Evolutionary conservation across 1,140 invertebrate species (phyloP).

Genomic region (Zaprionus lachaisei): DNA sequence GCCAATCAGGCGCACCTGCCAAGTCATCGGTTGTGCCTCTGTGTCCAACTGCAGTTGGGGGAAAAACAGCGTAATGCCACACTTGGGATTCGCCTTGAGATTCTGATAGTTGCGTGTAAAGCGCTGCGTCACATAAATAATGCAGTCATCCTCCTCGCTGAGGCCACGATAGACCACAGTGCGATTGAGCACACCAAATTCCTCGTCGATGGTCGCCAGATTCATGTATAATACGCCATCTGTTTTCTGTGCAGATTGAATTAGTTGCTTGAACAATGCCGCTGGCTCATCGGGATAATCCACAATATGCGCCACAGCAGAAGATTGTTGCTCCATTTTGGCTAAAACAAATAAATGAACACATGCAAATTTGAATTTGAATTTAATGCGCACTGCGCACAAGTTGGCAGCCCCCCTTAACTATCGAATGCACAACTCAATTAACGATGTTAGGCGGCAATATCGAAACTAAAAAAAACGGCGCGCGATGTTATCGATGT

Average conservation of each 20-base stretch:
- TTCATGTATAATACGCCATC: slow-evolving; percentile 56
- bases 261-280: slow-evolving; percentile 55
- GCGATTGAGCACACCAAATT: slow-evolving; percentile 72
- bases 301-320: slow-evolving; percentile 53
- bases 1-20: slow-evolving; percentile 73
- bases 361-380: slow-evolving; percentile 16
- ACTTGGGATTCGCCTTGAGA: slow-evolving; percentile 60
- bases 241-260: slow-evolving; percentile 16
- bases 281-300: slow-evolving; percentile 53
- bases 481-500: slow-evolving; percentile 14
- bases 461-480: slow-evolving; percentile 4
- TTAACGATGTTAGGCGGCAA: neutral
- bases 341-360: neutral
- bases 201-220: slow-evolving; percentile 70
- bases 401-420: slow-evolving; percentile 27
- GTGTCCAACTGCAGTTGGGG: slow-evolving; percentile 27
- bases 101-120: slow-evolving; percentile 73
- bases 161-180: slow-evolving; percentile 72
- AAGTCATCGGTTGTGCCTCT: slow-evolving; percentile 17
- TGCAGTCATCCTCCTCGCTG: slow-evolving; percentile 52
- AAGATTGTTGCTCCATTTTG: slow-evolving; percentile 32
- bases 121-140: slow-evolving; percentile 73
- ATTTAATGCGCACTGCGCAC: neutral
- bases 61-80: slow-evolving; percentile 54
- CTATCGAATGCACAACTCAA: neutral